Base-by-base conservation (phyloP, 2,113 vertebrate genomes). In the Suricata suricatta region DNA sequence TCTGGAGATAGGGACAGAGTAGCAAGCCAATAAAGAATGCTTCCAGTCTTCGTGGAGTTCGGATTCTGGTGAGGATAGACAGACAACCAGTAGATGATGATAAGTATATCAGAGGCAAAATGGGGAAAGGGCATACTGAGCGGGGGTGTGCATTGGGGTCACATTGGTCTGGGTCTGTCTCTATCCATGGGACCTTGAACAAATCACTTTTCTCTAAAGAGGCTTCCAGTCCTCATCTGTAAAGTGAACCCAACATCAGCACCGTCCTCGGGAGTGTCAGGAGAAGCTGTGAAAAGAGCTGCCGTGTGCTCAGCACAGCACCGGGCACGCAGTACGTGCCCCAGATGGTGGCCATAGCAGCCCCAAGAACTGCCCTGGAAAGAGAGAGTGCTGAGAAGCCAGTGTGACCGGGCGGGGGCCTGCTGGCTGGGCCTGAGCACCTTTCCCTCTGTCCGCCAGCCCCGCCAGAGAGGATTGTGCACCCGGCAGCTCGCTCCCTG, bases 401-500 rank as follows among this genome's bases (percentile, higher is more conserved):
- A 31, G 60, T 1, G 14, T 64, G 31, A 4, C n/a, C 21, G 8
- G 79, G 68, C 23, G 38, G 79, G 50, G 21, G 79, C 47, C 25
- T n/a, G 47, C 27, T 21, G 47, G 33, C 21, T 7, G 14, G 89
- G 79, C 63, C 72, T 16, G 44, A 74, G 50, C 4, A 3, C 19
- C 0, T 17, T 38, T 7, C 17, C 41, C 29, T 68, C 21, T 86
- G 47, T 88, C 68, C n/a, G 2, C 41, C 98, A 99, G 99, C 99
- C 90, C 99, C 99, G 0, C 99, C 99, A 0, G 99, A 99, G 71
- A 98, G 98, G 98, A 99, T 99, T 47, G 96, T 99, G 89, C 99
- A 99, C 35, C 99, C 99, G 0, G 98, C 77, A 9, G 99, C 99
- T 96, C 98, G 97, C 31, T 99, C 99, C 5, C 98, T 99, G 98